These are phyloP conservation scores for Tachuris rubrigastra DNA, from an alignment of 2,113 vertebrate genomes.

Conservation along the genomic window DNA sequence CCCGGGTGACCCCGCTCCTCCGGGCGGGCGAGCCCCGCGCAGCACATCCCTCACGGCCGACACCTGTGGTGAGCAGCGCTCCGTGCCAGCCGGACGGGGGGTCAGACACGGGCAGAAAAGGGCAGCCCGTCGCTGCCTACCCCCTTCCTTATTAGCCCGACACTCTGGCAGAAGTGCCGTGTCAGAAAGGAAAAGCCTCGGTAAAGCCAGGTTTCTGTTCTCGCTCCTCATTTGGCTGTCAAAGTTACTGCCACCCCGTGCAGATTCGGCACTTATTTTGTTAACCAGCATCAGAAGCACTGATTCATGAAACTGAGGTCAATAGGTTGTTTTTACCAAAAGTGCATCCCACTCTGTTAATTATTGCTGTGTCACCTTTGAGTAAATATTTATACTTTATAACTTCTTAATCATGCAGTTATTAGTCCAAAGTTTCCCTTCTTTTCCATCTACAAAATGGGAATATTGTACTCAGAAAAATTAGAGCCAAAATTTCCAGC, in stretches of 20 bases:
- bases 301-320: background rate
- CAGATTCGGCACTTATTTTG: background rate
- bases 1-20: background rate
- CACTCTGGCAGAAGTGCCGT: background rate
- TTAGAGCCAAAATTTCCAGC: background rate
- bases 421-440: background rate
- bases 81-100: background rate
- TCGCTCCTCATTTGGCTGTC: background rate
- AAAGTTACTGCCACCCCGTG: background rate
- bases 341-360: background rate
- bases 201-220: background rate
- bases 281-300: background rate
- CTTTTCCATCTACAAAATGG: background rate
- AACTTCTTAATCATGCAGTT: background rate
- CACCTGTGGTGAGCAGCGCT: background rate
- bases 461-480: background rate
- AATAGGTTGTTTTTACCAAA: conserved; percentile 31
- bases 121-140: background rate
- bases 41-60: background rate
- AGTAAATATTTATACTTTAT: background rate
- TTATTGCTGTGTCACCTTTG: background rate
- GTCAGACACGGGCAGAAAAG: background rate
- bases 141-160: background rate
- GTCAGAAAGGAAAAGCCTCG: background rate
- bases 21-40: background rate